Conservation (phyloP, 2,113 vertebrate genomes). For the Cygnus buccinator region DNA sequence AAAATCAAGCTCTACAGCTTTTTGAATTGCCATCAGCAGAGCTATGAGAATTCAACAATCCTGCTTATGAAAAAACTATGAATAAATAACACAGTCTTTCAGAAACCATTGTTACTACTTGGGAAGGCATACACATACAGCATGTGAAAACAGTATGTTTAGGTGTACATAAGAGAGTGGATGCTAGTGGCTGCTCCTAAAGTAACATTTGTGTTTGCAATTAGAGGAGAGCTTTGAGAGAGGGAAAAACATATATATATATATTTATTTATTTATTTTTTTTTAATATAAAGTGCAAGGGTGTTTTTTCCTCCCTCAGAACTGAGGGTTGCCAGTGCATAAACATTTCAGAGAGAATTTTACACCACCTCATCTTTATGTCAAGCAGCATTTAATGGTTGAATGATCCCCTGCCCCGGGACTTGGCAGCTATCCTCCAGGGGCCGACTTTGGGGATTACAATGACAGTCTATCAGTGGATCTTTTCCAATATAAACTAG, state of each 20-base stretch:
- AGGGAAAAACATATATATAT: constrained; percentile 27
- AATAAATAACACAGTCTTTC: constrained; percentile 65
- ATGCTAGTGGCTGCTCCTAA: constrained; percentile 60
- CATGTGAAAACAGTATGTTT: constrained; percentile 67
- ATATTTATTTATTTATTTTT: not conserved
- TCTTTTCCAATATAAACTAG: constrained; percentile 71
- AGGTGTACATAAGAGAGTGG: constrained; percentile 27
- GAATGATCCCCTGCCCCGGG: constrained; percentile 34
- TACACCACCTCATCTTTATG: constrained; percentile 72
- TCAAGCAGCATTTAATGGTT: constrained; percentile 73
- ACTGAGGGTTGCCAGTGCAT: constrained; percentile 59
- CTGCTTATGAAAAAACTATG: constrained; percentile 52
- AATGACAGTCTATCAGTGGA: constrained; percentile 60
- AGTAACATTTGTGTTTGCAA: constrained; percentile 65
- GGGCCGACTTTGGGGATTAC: constrained; percentile 52
- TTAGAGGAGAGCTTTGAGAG: constrained; percentile 58
- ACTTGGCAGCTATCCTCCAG: constrained; percentile 64
- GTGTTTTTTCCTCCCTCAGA: constrained; percentile 62
- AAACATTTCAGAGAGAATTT: constrained; percentile 75
- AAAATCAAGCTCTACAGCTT: constrained; percentile 30
- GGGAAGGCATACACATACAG: constrained; percentile 68
- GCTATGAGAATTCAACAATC: constrained; percentile 70
- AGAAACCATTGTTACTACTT: constrained; percentile 76
- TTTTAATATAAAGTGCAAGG: not conserved
- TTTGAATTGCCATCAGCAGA: constrained; percentile 44